Evolutionary conservation across 1,140 invertebrate genomes (phyloP).

Genomic region (Lordiphosa collinella): DNA sequence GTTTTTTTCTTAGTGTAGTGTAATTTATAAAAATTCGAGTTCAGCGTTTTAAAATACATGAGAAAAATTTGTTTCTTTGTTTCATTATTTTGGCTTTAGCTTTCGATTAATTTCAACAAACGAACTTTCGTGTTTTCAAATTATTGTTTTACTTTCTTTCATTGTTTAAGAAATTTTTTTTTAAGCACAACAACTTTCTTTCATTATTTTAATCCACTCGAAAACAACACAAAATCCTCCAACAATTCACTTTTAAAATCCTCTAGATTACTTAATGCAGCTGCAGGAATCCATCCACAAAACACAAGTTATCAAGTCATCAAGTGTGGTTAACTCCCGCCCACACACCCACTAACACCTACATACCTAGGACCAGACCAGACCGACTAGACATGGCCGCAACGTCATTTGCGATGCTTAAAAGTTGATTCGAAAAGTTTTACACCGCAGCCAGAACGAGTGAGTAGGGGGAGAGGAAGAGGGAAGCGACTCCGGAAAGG

Average conservation of each 20-base stretch:
- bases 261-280: neutral
- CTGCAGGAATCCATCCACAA: neutral
- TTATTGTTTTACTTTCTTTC: no score
- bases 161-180: no score
- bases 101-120: no score
- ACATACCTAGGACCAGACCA: neutral
- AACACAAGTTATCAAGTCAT: slow-evolving; percentile 72
- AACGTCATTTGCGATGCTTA: slow-evolving; percentile 73
- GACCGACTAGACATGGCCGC: slow-evolving; percentile 46
- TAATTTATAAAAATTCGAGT: no score
- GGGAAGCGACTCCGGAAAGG: slow-evolving; percentile 5
- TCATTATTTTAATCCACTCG: no score
- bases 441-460: slow-evolving; percentile 42
- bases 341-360: slow-evolving; percentile 13
- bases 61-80: no score
- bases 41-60: no score
- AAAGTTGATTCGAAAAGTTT: slow-evolving; percentile 76
- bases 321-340: slow-evolving; percentile 37
- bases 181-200: no score
- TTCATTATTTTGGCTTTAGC: no score
- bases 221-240: neutral
- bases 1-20: no score
- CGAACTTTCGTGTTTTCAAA: no score
- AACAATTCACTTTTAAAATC: slow-evolving; percentile 1
- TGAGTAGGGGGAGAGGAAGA: neutral